Percentiles rank a stretch among this genome's conserved stretches.
phyloP scores from a whole-genome alignment of 1,140 invertebrate species.

The Phortica variegata region DNA sequence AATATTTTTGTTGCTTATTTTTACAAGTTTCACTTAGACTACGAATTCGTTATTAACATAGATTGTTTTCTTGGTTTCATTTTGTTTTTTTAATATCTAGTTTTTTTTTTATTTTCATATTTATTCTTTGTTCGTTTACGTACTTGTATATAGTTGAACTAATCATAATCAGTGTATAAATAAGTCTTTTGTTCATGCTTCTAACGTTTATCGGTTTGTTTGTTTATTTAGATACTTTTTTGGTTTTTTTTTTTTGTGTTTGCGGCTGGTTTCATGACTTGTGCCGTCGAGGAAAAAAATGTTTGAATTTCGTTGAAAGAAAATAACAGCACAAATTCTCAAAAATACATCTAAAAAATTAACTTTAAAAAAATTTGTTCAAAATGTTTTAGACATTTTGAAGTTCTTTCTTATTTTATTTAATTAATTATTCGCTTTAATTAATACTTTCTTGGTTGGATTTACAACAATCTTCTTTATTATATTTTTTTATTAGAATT shows the following conservation, averaged over 20 bases:
- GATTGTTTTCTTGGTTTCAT: too few relatives aligned
- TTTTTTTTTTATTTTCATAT: constrained; percentile 28
- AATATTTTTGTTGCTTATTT: constrained; percentile 7
- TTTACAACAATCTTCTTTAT: constrained; percentile 41
- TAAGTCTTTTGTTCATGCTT: constrained; percentile 33
- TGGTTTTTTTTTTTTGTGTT: constrained; percentile 8
- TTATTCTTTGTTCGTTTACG: too few relatives aligned
- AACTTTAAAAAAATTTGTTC: too few relatives aligned
- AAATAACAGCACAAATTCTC: too few relatives aligned
- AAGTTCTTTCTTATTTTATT: too few relatives aligned
- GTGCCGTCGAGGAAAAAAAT: too few relatives aligned
- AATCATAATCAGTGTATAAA: constrained; percentile 53
- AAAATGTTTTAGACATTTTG: too few relatives aligned
- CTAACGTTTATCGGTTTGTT: constrained; percentile 1
- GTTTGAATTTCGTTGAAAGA: too few relatives aligned
- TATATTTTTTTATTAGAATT: constrained; percentile 11
- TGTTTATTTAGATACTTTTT: constrained; percentile 25
- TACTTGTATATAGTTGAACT: constrained; percentile 31
- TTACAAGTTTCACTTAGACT: too few relatives aligned
- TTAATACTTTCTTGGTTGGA: constrained; percentile 23
- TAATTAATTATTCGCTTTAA: too few relatives aligned
- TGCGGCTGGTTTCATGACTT: background rate
- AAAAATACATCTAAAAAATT: too few relatives aligned
- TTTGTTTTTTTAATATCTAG: constrained; percentile 15
- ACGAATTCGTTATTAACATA: too few relatives aligned